phyloP scores from a whole-genome alignment of 2,797 vertebrate genomes.

The Acanthurus leucopareius region DNA sequence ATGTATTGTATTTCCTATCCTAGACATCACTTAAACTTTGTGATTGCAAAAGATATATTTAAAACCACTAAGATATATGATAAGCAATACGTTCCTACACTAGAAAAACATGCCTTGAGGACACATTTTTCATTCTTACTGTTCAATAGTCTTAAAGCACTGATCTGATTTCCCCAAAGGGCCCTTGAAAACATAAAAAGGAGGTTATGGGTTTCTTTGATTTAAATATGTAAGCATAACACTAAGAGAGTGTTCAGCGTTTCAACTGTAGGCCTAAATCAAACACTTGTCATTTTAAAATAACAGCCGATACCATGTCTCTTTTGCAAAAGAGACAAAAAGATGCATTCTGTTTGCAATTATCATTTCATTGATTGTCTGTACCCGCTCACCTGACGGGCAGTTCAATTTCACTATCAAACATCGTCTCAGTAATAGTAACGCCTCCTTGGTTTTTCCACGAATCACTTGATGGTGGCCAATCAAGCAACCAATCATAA shows the following conservation, averaged over 20 bases:
- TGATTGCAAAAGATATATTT: too few relatives aligned
- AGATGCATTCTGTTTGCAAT: too few relatives aligned
- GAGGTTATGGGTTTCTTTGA: background rate
- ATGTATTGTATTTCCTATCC: too few relatives aligned
- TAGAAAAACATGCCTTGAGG: too few relatives aligned
- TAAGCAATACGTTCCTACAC: too few relatives aligned
- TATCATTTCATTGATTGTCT: background rate
- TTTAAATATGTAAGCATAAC: background rate
- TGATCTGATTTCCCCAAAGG: too few relatives aligned
- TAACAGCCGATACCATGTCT: background rate
- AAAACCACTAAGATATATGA: too few relatives aligned
- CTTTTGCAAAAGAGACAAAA: background rate
- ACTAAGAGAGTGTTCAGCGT: background rate
- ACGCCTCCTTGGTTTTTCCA: slow-evolving; percentile 45
- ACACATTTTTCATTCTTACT: too few relatives aligned
- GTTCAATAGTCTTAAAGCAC: too few relatives aligned
- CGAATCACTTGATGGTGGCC: slow-evolving; percentile 37
- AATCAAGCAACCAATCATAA: slow-evolving; percentile 64
- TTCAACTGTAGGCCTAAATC: background rate
- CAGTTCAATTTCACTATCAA: slow-evolving; percentile 27
- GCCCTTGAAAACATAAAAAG: too few relatives aligned
- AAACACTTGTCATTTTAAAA: background rate
- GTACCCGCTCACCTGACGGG: slow-evolving; percentile 48
- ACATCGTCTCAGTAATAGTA: background rate
- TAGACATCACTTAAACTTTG: too few relatives aligned